Evolutionary conservation across 1,140 invertebrate species (phyloP), one percentile per base, ranked within the genome.

Genomic region (Pristionchus pacificus): DNA sequence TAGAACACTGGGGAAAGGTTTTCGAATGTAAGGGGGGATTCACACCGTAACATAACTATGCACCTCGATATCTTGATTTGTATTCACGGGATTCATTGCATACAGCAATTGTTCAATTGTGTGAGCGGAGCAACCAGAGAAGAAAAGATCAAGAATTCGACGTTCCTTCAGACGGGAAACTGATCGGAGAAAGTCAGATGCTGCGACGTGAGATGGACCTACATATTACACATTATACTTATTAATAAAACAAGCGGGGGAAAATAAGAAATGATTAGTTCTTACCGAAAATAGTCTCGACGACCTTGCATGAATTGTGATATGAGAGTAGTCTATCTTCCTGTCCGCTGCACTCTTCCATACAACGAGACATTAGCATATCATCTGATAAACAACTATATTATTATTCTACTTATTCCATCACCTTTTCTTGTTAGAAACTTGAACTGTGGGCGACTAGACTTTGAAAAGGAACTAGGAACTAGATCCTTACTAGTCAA

Each of bases 121-220:
- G 15, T 57, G 60, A 14, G 66, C 65, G 27, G 55, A 31, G 2
- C 33, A 49, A 38, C 66, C 61, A 38, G 30, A 25, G 49, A 73
- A 73, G 19, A 73, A 32, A 59, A 73, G 10, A 64, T 73, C 67
- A n/a, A 60, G 27, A 1, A 73, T 13, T 24, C 3, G 55, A 33
- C 65, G 68, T n/a, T 73, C 65, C 32, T 73, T 73, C 14, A 68
- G 33, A 33, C 66, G 60, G n/a, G 33, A 63, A 30, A 73, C 19
- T 15, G 33, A 58, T 28, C 59, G 33, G 25, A 73, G 71, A 24
- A 72, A 72, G 0, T 61, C 10, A 60, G 58, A 29, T 10, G 70
- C 62, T 25, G 33, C 62, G 28, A n/a, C n/a, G n/a, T n/a, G n/a
- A n/a, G n/a, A n/a, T n/a, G n/a, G n/a, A n/a, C n/a, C n/a, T n/a